Percentiles rank a stretch among this genome's conserved stretches.
Evolutionary conservation across 2,797 vertebrate species (phyloP).

Genomic region (Spatula clypeata): DNA sequence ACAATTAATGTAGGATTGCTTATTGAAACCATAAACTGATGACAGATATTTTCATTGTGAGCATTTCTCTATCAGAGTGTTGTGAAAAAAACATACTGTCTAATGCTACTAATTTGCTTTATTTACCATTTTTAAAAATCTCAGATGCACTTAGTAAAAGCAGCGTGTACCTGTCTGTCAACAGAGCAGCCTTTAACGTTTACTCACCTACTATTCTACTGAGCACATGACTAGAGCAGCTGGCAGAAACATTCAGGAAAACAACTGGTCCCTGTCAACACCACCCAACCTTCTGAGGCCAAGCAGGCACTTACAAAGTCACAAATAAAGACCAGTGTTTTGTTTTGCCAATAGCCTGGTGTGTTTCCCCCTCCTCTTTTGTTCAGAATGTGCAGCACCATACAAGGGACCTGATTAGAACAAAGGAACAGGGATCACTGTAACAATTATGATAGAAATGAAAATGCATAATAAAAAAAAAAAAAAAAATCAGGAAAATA

Average conservation of each 20-base stretch:
- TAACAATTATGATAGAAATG: slow-evolving; percentile 89
- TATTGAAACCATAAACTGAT: slow-evolving; percentile 80
- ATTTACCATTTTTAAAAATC: slow-evolving; percentile 81
- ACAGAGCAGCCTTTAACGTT: slow-evolving; percentile 85
- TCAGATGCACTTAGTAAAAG: slow-evolving; percentile 85
- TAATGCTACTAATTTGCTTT: slow-evolving; percentile 85
- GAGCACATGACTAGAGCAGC: slow-evolving; percentile 89
- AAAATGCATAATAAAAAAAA: slow-evolving; percentile 83
- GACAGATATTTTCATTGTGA: slow-evolving; percentile 83
- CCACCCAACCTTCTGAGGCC: slow-evolving; percentile 85
- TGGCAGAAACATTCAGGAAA: slow-evolving; percentile 90
- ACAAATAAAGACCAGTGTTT: slow-evolving; percentile 84
- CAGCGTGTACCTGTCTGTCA: slow-evolving; percentile 93
- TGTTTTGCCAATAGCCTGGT: slow-evolving; percentile 84
- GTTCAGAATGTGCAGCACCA: slow-evolving; percentile 55
- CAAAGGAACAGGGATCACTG: slow-evolving; percentile 71
- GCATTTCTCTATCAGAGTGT: slow-evolving; percentile 44
- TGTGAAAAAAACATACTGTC: slow-evolving; percentile 72
- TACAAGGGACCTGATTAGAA: slow-evolving; percentile 70
- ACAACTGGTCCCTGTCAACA: slow-evolving; percentile 90
- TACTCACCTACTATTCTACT: slow-evolving; percentile 83
- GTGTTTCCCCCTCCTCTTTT: slow-evolving; percentile 70
- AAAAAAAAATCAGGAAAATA: slow-evolving; percentile 79
- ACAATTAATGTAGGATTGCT: slow-evolving; percentile 73
- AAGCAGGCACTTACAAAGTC: slow-evolving; percentile 86